Evolutionary conservation across 2,797 vertebrate genomes (phyloP), one percentile per base, ranked within the genome.

Genomic region (Tinamus major): DNA sequence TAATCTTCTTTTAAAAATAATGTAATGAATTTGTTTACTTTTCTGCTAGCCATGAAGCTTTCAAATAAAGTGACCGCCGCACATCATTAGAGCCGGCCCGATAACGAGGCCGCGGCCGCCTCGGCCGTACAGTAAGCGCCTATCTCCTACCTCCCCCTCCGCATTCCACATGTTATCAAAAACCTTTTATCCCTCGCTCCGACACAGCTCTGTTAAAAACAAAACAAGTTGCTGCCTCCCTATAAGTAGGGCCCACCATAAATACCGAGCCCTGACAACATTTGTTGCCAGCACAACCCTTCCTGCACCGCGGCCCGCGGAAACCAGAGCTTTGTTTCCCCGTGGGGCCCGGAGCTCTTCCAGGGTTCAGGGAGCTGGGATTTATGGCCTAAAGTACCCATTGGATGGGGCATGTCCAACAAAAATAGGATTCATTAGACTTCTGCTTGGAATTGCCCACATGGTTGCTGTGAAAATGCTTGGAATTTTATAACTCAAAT

Each of bases 1-100:
- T 95, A 95, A 97, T 96, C 95, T 96, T 89, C 90, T 90, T 95
- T 95, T 81, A 79, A 93, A 94, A 96, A 96, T 91, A 96, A 95
- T 75, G 91, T 78, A 96, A 95, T 90, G 92, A 94, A 96, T 93
- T 90, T 96, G 96, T 96, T 97, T 96, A 93, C 92, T 95, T 96
- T 96, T 94, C 86, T 85, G 65, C 46, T 72, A 94, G 80, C 89
- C 82, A 91, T 23, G 91, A 91, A 95, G 91, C 94, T 92, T 96
- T 96, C 92, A 95, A 96, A 96, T 96, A 95, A 94, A 96, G 89
- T 53, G 85, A 89, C 93, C 80, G 87, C 39, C 70, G 87, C 96
- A 93, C 89, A 93, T 95, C 94, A 95, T 89, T 96, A 96, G 74
- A 90, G 90, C n/a, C 8, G 4, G 55, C 26, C 93, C 89, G 96